phyloP scores from a whole-genome alignment of 2,113 vertebrate genomes.

The Zonotrichia leucophrys region DNA sequence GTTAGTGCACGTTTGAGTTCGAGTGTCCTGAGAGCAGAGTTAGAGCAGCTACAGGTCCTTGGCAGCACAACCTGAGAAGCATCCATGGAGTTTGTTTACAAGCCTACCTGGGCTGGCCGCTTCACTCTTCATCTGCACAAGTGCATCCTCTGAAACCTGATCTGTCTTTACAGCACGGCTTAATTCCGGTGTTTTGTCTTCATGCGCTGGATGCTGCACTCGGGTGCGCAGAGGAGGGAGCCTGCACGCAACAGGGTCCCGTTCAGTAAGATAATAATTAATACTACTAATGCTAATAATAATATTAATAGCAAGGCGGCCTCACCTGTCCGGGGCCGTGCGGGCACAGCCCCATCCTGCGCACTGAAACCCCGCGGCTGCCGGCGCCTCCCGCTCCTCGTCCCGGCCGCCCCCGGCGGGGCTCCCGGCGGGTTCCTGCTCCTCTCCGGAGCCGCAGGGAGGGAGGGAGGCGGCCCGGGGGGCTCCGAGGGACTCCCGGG shows the following conservation, averaged over 20 bases:
- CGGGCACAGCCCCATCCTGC: not conserved
- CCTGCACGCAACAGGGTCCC: accelerated
- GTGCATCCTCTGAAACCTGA: not conserved
- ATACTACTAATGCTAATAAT: not conserved
- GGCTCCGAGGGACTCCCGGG: not conserved
- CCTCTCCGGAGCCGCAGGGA: not conserved
- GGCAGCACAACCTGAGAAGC: not conserved
- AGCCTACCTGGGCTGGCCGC: not conserved
- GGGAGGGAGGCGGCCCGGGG: too few species aligned
- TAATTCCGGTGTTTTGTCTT: accelerated
- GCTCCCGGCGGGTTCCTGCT: not conserved
- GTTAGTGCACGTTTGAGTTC: not conserved
- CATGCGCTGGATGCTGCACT: accelerated
- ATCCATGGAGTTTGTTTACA: not conserved
- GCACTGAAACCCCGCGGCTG: not conserved
- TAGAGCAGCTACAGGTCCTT: not conserved
- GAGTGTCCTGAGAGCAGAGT: not conserved
- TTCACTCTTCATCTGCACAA: not conserved
- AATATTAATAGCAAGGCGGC: not conserved
- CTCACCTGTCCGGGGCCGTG: not conserved
- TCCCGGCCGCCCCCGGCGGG: not conserved
- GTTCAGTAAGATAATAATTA: not conserved
- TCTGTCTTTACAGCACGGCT: accelerated
- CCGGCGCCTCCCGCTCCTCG: not conserved
- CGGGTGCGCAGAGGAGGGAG: accelerated